Conservation (phyloP, 2,113 vertebrate genomes). For the Proteles cristata region DNA sequence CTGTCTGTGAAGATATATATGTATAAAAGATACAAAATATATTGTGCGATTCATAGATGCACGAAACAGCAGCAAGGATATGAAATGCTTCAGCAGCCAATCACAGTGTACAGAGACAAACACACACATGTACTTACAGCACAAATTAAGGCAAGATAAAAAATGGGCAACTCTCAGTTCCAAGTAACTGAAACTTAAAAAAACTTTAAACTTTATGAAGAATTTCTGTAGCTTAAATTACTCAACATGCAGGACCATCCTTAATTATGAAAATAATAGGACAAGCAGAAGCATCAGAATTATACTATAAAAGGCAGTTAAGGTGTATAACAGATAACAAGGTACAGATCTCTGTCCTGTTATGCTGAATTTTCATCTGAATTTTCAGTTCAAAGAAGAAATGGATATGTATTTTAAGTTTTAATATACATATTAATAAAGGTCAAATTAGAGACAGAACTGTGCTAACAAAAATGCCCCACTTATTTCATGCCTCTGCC, state of each 20-base stretch:
- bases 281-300: constrained; percentile 85
- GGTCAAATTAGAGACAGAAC: constrained; percentile 84
- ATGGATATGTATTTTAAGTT: constrained; percentile 21
- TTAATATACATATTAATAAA: constrained; percentile 80
- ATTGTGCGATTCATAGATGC: constrained; percentile 77
- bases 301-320: constrained; percentile 79
- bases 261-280: constrained; percentile 73
- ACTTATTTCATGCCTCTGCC: constrained; percentile 85
- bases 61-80: constrained; percentile 68
- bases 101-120: constrained; percentile 43
- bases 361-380: constrained; percentile 76
- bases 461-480: constrained; percentile 79
- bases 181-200: constrained; percentile 78
- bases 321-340: constrained; percentile 71
- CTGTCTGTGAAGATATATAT: constrained; percentile 64
- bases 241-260: constrained; percentile 86
- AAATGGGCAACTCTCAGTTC: constrained; percentile 67
- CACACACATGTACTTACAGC: constrained; percentile 68
- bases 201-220: constrained; percentile 59
- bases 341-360: constrained; percentile 77
- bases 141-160: constrained; percentile 79
- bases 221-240: constrained; percentile 77
- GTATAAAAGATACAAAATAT: constrained; percentile 77
- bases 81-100: constrained; percentile 69
- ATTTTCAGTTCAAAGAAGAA: constrained; percentile 67